Evolutionary conservation across 2,113 vertebrate genomes (phyloP).

Genomic region (Toxostoma redivivum): DNA sequence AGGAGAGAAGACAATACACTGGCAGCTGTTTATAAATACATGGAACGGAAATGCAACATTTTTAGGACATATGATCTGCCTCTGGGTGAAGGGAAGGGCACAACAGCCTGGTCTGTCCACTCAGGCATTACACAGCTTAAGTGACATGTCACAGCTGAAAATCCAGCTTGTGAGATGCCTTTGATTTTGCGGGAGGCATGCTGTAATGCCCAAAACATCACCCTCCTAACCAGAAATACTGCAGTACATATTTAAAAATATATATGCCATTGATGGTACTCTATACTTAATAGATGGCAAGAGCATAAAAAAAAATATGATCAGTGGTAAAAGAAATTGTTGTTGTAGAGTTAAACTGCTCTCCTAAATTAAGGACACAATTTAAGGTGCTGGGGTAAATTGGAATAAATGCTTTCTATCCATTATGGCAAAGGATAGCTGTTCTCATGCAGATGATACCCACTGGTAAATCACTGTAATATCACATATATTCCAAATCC

Average conservation of each 20-base stretch:
- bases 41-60: background rate
- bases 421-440: background rate
- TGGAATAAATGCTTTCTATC: background rate
- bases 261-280: background rate
- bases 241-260: background rate
- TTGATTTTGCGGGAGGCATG: background rate
- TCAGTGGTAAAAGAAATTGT: background rate
- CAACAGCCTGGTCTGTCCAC: background rate
- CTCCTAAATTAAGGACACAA: background rate
- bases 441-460: background rate
- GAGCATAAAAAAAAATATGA: background rate
- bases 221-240: background rate
- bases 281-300: background rate
- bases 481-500: background rate
- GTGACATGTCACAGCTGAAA: slow-evolving; percentile 39
- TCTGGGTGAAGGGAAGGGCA: background rate
- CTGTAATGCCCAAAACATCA: background rate
- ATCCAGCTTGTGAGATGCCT: background rate
- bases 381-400: background rate
- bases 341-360: background rate
- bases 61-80: background rate
- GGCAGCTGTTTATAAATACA: slow-evolving; percentile 12
- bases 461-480: background rate
- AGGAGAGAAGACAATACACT: background rate
- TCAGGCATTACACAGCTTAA: background rate